Percentiles rank a stretch among this genome's conserved stretches.
Evolutionary conservation across 1,140 invertebrate species (phyloP).

Genomic region (Drosophila persimilis): DNA sequence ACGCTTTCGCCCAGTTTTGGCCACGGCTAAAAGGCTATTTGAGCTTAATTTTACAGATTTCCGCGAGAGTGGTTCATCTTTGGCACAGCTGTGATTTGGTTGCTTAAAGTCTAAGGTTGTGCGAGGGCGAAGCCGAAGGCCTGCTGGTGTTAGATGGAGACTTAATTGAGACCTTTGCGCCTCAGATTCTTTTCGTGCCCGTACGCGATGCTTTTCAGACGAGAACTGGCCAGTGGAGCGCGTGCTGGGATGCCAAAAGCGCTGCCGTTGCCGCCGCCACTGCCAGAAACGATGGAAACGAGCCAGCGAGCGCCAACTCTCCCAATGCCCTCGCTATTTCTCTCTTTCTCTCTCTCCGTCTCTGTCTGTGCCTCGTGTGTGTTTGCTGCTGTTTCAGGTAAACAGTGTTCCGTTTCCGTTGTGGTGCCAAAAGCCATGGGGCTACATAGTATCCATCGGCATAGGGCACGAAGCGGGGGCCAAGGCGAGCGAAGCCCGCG

Average conservation of each 20-base stretch:
- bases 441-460: neutral
- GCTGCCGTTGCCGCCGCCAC: neutral
- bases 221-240: conserved; percentile 51
- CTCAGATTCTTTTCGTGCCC: conserved; percentile 42
- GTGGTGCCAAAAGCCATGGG: conserved; percentile 8
- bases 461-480: conserved; percentile 11
- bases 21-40: conserved; percentile 5
- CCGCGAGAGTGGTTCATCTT: conserved; percentile 30
- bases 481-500: conserved; percentile 4
- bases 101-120: conserved; percentile 41
- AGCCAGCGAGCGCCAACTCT: conserved; percentile 6
- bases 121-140: conserved; percentile 18
- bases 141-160: conserved; percentile 2
- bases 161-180: conserved; percentile 30
- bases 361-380: neutral
- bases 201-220: conserved; percentile 65
- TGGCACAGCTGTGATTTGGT: conserved; percentile 46
- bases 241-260: conserved; percentile 60
- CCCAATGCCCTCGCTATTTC: neutral
- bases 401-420: conserved; percentile 48
- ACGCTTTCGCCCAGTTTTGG: conserved; percentile 50
- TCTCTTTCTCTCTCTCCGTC: neutral
- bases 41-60: conserved; percentile 26
- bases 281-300: conserved; percentile 35
- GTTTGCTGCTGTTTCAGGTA: conserved; percentile 42